These are phyloP conservation scores for Microplitis manilae DNA, from an alignment of 2,888 invertebrate genomes.

Conservation along the genomic window DNA sequence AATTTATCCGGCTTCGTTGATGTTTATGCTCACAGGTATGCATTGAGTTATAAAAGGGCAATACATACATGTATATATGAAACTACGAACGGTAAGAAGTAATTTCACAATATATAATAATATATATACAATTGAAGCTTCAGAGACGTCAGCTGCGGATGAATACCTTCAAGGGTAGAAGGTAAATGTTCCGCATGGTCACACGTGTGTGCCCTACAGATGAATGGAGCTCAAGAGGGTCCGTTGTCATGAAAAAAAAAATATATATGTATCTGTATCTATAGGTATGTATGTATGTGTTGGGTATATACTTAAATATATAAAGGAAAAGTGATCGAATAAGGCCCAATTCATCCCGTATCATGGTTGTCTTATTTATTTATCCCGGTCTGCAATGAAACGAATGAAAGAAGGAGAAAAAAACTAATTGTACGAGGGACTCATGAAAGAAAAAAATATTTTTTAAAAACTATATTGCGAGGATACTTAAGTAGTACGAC, in stretches of 20 bases:
- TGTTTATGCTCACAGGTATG: background rate
- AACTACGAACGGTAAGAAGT: background rate
- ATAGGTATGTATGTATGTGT: background rate
- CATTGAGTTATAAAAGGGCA: background rate
- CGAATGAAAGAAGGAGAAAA: background rate
- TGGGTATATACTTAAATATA: background rate
- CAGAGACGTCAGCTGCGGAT: constrained; percentile 31
- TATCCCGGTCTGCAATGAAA: background rate
- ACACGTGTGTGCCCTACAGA: background rate
- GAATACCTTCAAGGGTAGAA: constrained; percentile 29
- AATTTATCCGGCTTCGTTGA: constrained; percentile 28
- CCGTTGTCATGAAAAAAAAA: background rate
- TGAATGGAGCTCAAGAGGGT: background rate
- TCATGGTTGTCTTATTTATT: background rate
- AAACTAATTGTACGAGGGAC: background rate
- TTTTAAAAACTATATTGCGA: constrained; percentile 13
- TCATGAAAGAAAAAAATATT: constrained; percentile 2
- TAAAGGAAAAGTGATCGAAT: background rate
- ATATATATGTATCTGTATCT: background rate
- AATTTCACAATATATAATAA: background rate
- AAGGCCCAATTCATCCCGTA: background rate
- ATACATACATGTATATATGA: background rate
- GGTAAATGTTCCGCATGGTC: background rate
- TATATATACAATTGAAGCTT: constrained; percentile 15
- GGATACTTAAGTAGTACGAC: constrained; percentile 16